phyloP scores from a whole-genome alignment of 2,888 invertebrate genomes.

The Cataglyphis albicans region DNA sequence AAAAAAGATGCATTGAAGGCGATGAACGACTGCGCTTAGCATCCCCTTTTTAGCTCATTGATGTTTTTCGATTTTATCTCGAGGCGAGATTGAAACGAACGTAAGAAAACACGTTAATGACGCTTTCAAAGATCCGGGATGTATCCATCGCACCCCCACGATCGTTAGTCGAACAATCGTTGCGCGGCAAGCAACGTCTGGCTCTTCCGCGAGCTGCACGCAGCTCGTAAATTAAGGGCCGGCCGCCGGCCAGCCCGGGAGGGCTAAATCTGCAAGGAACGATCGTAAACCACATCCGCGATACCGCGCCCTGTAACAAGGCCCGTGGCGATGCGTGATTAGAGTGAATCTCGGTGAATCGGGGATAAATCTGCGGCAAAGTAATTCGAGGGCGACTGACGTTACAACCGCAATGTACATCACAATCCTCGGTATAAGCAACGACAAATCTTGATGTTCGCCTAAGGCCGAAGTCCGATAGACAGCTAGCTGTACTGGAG shows the following conservation, averaged over 20 bases:
- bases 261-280: constrained; percentile 62
- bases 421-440: constrained; percentile 35
- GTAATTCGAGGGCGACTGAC: constrained; percentile 40
- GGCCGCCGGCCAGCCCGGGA: not conserved
- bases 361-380: constrained; percentile 63
- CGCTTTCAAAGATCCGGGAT: constrained; percentile 44
- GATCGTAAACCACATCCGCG: constrained; percentile 60
- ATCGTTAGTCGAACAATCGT: constrained; percentile 62
- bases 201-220: constrained; percentile 45
- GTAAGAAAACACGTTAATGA: constrained; percentile 66
- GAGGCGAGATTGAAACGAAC: not conserved
- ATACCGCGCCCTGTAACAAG: constrained; percentile 34
- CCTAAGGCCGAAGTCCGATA: not conserved
- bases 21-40: constrained; percentile 50
- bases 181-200: constrained; percentile 27
- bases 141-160: constrained; percentile 49
- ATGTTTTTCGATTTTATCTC: not conserved
- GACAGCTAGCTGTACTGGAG: not conserved
- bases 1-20: constrained; percentile 56
- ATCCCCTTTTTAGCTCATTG: constrained; percentile 29
- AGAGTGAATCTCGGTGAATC: constrained; percentile 58
- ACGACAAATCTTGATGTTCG: constrained; percentile 45
- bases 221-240: constrained; percentile 63
- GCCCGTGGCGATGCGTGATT: constrained; percentile 56
- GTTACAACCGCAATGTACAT: constrained; percentile 45